Conservation (phyloP, 1,140 invertebrate genomes). For the Copidosoma floridanum region DNA sequence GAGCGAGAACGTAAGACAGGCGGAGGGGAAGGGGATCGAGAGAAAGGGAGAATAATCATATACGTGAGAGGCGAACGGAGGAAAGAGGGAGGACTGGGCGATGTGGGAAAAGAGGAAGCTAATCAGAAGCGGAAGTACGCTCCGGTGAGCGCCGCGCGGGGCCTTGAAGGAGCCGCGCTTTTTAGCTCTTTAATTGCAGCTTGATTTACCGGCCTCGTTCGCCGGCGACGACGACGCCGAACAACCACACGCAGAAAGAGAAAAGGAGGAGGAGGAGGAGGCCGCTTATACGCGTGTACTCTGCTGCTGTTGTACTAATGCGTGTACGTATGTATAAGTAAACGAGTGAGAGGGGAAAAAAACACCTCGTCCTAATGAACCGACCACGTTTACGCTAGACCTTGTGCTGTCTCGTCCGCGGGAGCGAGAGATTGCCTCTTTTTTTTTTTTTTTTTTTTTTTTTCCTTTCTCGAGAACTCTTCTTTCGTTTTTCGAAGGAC, state of each 20-base stretch:
- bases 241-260: background rate
- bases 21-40: background rate
- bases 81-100: constrained; percentile 26
- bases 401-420: too few relatives aligned
- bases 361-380: too few relatives aligned
- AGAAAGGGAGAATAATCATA: constrained; percentile 21
- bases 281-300: too few relatives aligned
- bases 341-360: too few relatives aligned
- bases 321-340: too few relatives aligned
- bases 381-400: too few relatives aligned
- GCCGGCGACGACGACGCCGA: background rate
- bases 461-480: too few relatives aligned
- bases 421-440: too few relatives aligned
- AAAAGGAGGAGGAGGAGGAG: too few relatives aligned
- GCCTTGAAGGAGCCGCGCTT: constrained; percentile 48
- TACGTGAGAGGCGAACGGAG: constrained; percentile 17
- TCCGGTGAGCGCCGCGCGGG: constrained; percentile 47
- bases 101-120: constrained; percentile 57
- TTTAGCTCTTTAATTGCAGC: constrained; percentile 56
- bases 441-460: too few relatives aligned
- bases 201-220: constrained; percentile 44
- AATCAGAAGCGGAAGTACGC: constrained; percentile 58
- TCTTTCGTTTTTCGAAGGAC: too few relatives aligned
- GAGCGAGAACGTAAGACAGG: background rate
- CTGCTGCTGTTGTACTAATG: too few relatives aligned